These are phyloP conservation scores for Nomia melanderi DNA, from an alignment of 1,140 invertebrate species.

Conservation along the genomic window DNA sequence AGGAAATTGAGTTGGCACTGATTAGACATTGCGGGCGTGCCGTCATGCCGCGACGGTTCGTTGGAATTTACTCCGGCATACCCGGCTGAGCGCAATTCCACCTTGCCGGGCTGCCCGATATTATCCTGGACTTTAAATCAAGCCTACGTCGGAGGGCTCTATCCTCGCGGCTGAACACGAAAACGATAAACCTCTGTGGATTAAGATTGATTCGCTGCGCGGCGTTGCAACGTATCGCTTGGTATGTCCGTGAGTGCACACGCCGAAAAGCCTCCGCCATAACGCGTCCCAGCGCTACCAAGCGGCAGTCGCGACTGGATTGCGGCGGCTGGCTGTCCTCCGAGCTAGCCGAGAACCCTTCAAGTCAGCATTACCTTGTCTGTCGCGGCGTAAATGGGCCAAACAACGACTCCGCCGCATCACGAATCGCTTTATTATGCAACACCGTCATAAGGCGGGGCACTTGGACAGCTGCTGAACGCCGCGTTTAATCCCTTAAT, in stretches of 20 bases:
- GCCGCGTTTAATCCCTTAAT: not conserved
- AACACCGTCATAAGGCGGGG: not conserved
- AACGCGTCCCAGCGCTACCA: not conserved
- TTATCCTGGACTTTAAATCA: slow-evolving; percentile 62
- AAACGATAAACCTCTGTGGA: no score
- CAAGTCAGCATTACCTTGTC: not conserved
- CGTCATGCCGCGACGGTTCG: slow-evolving; percentile 72
- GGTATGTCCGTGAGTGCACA: not conserved
- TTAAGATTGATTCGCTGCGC: not conserved
- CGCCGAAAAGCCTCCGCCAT: not conserved
- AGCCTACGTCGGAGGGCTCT: slow-evolving; percentile 1
- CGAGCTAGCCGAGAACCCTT: not conserved
- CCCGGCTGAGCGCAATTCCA: slow-evolving; percentile 61
- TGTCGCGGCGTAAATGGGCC: not conserved
- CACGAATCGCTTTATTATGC: not conserved
- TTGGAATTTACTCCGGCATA: slow-evolving; percentile 73
- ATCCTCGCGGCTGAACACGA: not conserved
- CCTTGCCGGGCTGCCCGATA: slow-evolving; percentile 50
- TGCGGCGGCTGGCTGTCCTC: not conserved
- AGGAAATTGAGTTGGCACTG: slow-evolving; percentile 78
- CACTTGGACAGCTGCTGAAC: not conserved
- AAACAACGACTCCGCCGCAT: not conserved
- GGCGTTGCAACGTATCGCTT: not conserved
- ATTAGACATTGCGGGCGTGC: slow-evolving; percentile 78
- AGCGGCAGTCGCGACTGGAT: not conserved